phyloP scores from a whole-genome alignment of 1,140 invertebrate species.

The Caenorhabditis briggsae region DNA sequence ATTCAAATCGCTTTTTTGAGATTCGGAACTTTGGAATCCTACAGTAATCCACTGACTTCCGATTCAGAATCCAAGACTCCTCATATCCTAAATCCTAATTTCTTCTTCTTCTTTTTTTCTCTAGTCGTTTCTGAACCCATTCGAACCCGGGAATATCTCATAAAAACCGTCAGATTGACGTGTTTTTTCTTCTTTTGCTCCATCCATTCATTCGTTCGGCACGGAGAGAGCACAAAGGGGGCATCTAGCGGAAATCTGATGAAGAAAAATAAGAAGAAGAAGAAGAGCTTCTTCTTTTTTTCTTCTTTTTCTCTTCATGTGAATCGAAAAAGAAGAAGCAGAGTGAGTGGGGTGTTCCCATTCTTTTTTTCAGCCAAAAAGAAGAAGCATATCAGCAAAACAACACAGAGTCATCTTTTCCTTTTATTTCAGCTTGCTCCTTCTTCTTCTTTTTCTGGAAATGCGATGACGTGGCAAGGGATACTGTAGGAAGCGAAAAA shows the following conservation, averaged over 20 bases:
- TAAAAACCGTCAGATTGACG: neutral
- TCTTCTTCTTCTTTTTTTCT: too few relatives aligned
- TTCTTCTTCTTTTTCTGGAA: neutral
- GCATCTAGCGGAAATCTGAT: constrained; percentile 33
- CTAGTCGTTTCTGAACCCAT: too few relatives aligned
- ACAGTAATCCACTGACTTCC: too few relatives aligned
- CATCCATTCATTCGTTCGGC: neutral
- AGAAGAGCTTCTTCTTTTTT: neutral
- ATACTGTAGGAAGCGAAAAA: neutral
- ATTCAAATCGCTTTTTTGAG: too few relatives aligned
- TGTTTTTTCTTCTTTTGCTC: neutral
- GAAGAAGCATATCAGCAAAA: neutral
- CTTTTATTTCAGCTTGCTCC: neutral
- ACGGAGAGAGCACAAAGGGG: neutral
- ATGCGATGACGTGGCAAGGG: neutral
- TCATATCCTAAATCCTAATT: too few relatives aligned
- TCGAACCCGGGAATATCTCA: neutral
- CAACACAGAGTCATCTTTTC: neutral
- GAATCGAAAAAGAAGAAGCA: neutral
- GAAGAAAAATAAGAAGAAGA: neutral
- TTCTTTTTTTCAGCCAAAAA: neutral
- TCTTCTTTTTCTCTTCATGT: neutral
- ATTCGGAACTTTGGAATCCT: too few relatives aligned
- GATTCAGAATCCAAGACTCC: too few relatives aligned
- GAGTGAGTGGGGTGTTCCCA: neutral